Percentiles rank a stretch among this genome's conserved stretches.
Evolutionary conservation across 2,113 vertebrate genomes (phyloP).

Genomic region (Eolophus roseicapilla): DNA sequence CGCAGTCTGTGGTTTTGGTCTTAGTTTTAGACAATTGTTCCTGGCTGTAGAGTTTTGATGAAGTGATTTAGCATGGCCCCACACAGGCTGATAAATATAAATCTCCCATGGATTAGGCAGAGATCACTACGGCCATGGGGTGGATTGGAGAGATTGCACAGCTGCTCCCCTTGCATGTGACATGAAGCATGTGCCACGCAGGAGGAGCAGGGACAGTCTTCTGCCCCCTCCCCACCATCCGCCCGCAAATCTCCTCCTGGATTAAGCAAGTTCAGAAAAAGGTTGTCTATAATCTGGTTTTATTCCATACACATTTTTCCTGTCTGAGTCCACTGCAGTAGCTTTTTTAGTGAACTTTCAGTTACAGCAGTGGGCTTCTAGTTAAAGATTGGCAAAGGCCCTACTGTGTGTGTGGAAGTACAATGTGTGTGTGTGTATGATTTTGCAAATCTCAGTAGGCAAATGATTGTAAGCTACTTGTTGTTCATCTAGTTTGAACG

Average conservation of each 20-base stretch:
- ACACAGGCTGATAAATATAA: background rate
- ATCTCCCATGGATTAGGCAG: background rate
- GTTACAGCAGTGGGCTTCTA: background rate
- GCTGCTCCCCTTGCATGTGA: background rate
- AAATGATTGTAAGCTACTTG: background rate
- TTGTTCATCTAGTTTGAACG: background rate
- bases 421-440: background rate
- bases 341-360: background rate
- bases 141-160: background rate
- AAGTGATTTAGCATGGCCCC: background rate
- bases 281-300: background rate
- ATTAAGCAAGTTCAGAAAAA: conserved; percentile 25
- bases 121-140: background rate
- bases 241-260: background rate
- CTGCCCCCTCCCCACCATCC: background rate
- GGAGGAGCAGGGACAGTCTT: background rate
- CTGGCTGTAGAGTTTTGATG: background rate
- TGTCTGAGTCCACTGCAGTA: background rate
- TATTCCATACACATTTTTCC: background rate
- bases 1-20: background rate
- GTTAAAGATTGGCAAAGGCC: background rate
- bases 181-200: background rate
- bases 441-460: background rate
- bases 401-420: background rate
- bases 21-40: background rate